Conservation (phyloP, 2,888 invertebrate species). For the Drepana falcataria region DNA sequence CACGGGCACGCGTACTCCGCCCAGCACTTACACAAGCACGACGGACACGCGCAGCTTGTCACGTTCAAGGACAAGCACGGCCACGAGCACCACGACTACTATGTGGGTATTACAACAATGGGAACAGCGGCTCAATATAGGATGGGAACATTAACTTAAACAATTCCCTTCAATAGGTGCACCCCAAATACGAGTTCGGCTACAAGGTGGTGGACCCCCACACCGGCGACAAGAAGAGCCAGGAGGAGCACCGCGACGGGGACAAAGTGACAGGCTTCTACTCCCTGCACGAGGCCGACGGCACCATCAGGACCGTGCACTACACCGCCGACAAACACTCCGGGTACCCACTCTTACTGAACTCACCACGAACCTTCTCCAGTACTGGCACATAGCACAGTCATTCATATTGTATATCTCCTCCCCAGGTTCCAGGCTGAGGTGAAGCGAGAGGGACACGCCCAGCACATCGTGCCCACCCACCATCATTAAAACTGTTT, state of each 20-base stretch:
- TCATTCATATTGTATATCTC: background rate
- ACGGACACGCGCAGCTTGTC: slow-evolving; percentile 26
- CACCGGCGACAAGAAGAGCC: slow-evolving; percentile 61
- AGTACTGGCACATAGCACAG: background rate
- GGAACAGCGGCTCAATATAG: too few relatives aligned
- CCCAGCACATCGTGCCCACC: slow-evolving; percentile 22
- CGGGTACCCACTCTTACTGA: slow-evolving; percentile 16
- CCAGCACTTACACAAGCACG: slow-evolving; percentile 32
- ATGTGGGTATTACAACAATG: slow-evolving; percentile 6
- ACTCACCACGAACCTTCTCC: too few relatives aligned
- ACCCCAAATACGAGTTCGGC: slow-evolving; percentile 45
- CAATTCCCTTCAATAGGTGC: slow-evolving; percentile 13
- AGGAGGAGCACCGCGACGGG: slow-evolving; percentile 68
- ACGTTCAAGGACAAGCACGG: slow-evolving; percentile 11
- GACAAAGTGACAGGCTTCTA: slow-evolving; percentile 77
- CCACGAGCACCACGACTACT: slow-evolving; percentile 21
- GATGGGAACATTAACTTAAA: too few relatives aligned
- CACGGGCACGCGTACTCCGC: slow-evolving; percentile 32
- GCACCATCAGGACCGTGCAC: slow-evolving; percentile 65
- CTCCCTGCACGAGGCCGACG: slow-evolving; percentile 70
- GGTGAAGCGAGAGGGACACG: slow-evolving; percentile 26
- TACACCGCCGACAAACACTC: slow-evolving; percentile 57
- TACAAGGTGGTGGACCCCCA: slow-evolving; percentile 67
- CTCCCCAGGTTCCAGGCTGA: slow-evolving; percentile 26
- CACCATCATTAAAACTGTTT: slow-evolving; percentile 10